Conservation (phyloP, 2,888 invertebrate species). For the Chrysodeixis includens region DNA sequence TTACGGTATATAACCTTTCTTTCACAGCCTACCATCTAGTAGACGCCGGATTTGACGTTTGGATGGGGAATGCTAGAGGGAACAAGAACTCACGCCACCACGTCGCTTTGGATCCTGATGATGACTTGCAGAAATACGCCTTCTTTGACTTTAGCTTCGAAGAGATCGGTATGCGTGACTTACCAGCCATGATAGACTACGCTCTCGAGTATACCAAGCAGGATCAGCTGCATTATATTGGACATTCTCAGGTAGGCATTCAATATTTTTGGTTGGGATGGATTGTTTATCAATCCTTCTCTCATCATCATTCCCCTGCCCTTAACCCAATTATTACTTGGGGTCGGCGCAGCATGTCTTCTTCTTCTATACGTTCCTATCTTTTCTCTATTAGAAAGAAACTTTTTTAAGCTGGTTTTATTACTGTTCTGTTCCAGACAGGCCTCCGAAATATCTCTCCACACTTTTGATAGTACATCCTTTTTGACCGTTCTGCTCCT, state of each 20-base stretch:
- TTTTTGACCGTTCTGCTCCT: too few species aligned
- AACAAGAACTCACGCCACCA: constrained; percentile 92
- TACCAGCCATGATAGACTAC: constrained; percentile 79
- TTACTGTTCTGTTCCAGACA: too few species aligned
- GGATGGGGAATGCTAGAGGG: constrained; percentile 95
- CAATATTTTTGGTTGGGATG: neutral
- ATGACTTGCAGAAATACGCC: constrained; percentile 50
- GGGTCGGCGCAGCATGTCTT: too few species aligned
- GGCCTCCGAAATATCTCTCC: too few species aligned
- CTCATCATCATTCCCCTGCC: too few species aligned
- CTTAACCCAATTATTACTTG: too few species aligned
- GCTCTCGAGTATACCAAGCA: constrained; percentile 66
- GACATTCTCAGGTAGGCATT: constrained; percentile 73
- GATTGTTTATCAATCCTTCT: too few species aligned
- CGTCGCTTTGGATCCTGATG: constrained; percentile 70
- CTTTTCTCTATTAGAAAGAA: too few species aligned
- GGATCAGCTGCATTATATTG: constrained; percentile 76
- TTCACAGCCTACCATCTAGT: constrained; percentile 91
- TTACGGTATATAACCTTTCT: too few species aligned
- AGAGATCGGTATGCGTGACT: constrained; percentile 76
- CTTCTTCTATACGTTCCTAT: too few species aligned
- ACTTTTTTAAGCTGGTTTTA: too few species aligned
- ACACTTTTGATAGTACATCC: too few species aligned
- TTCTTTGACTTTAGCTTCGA: constrained; percentile 82
- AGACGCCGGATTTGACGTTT: constrained; percentile 92